A percentile compares a stretch with the other conserved stretches of the same genome.
Evolutionary conservation across 2,113 vertebrate species (phyloP).

Genomic region (Helogale parvula): DNA sequence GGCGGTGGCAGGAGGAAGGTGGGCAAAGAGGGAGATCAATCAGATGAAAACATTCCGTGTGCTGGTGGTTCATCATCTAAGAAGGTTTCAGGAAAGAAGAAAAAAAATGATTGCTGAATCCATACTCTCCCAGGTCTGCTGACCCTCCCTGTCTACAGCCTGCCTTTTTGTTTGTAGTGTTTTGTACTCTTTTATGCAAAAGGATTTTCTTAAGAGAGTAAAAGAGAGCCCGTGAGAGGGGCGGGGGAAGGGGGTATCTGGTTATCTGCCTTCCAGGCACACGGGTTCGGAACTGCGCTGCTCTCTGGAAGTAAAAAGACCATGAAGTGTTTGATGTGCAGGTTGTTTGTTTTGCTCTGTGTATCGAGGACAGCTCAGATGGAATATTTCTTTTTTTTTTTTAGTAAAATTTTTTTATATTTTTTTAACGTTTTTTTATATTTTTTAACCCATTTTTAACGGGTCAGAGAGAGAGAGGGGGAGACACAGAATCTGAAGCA

Average conservation of each 20-base stretch:
- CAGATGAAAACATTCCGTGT: not conserved
- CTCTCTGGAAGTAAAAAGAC: not conserved
- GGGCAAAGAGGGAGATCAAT: not conserved
- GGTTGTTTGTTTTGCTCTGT: not conserved
- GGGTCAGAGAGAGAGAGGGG: no score
- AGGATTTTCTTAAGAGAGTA: not conserved
- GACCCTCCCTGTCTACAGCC: not conserved
- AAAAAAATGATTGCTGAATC: not conserved
- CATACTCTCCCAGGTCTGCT: not conserved
- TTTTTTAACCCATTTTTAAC: no score
- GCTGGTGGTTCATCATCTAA: not conserved
- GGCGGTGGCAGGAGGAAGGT: not conserved
- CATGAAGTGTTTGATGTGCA: not conserved
- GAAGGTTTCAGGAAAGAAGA: not conserved
- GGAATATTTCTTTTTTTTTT: not conserved
- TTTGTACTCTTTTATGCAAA: constrained; percentile 37
- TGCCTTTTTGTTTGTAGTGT: not conserved
- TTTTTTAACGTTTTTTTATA: no score
- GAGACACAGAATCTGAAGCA: no score
- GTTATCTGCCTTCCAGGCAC: not conserved
- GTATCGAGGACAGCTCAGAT: not conserved
- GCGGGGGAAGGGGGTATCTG: not conserved
- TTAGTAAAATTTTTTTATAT: no score
- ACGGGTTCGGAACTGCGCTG: not conserved
- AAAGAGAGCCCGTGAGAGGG: not conserved